Conservation (phyloP, 2,888 invertebrate species). For the Temnothorax ravouxi region DNA sequence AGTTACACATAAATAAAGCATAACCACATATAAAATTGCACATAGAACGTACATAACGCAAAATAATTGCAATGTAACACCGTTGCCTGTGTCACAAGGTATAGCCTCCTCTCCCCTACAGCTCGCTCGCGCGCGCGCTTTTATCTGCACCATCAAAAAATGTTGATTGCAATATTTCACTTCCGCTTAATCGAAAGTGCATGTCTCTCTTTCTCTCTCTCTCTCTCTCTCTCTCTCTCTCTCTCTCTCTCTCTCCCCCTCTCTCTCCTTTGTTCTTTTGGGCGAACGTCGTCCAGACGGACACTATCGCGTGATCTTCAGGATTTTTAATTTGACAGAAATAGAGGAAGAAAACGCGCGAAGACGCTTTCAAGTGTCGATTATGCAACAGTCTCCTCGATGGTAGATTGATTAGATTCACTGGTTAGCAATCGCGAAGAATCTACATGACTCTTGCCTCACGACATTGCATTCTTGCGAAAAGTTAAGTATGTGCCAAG, state of each 20-base stretch:
- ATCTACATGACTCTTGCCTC: conserved; percentile 33
- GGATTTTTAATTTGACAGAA: conserved; percentile 35
- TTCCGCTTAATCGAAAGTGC: conserved; percentile 53
- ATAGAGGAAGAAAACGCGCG: not conserved
- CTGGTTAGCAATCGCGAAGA: conserved; percentile 22
- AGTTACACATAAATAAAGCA: no score
- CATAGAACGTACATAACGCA: no score
- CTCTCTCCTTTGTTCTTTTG: not conserved
- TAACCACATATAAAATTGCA: no score
- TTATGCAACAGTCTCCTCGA: conserved; percentile 22
- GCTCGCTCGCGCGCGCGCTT: conserved; percentile 12
- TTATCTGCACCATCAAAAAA: conserved; percentile 52
- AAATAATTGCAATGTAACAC: no score
- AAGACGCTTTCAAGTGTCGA: conserved; percentile 15
- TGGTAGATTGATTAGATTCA: conserved; percentile 42
- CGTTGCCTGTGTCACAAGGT: no score
- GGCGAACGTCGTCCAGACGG: conserved; percentile 11
- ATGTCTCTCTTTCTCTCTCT: conserved; percentile 1
- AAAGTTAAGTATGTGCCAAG: conserved; percentile 12
- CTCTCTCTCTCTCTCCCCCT: not conserved
- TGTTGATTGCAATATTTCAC: conserved; percentile 52
- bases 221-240: not conserved
- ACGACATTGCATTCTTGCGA: conserved; percentile 21
- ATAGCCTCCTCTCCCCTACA: no score
- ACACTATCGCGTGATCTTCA: conserved; percentile 42